phyloP scores from a whole-genome alignment of 1,140 invertebrate species.

The Aphaenogaster ashmeadi region DNA sequence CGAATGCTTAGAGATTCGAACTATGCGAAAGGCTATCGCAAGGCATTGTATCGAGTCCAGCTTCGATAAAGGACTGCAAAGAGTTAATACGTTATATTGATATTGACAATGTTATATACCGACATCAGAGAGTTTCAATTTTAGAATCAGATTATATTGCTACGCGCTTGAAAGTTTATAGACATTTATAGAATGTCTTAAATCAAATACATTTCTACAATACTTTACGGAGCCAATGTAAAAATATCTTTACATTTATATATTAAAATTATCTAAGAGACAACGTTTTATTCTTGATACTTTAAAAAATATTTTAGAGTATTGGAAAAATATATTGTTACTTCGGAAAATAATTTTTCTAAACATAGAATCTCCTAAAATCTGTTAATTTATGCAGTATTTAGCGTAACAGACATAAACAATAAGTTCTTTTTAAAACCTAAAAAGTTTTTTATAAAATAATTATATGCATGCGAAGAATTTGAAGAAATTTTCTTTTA shows the following conservation, averaged over 20 bases:
- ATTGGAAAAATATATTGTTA: neutral
- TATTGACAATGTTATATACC: neutral
- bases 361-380: neutral
- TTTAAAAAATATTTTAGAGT: neutral
- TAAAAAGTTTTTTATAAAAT: neutral
- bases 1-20: neutral
- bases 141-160: neutral
- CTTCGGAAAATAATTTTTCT: neutral
- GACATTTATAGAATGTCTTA: neutral
- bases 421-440: slow-evolving; percentile 5
- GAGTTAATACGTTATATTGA: neutral
- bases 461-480: neutral
- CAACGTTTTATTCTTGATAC: neutral
- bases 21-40: neutral
- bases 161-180: slow-evolving; percentile 7
- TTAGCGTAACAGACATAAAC: neutral
- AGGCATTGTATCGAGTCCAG: neutral
- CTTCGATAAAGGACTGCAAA: neutral
- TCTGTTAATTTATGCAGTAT: slow-evolving; percentile 1
- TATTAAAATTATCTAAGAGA: neutral
- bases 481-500: slow-evolving; percentile 12
- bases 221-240: neutral
- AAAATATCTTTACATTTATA: neutral
- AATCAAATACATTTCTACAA: neutral
- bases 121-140: neutral